Evolutionary conservation across 2,888 invertebrate species (phyloP).

Genomic region (Drosophila formosana): DNA sequence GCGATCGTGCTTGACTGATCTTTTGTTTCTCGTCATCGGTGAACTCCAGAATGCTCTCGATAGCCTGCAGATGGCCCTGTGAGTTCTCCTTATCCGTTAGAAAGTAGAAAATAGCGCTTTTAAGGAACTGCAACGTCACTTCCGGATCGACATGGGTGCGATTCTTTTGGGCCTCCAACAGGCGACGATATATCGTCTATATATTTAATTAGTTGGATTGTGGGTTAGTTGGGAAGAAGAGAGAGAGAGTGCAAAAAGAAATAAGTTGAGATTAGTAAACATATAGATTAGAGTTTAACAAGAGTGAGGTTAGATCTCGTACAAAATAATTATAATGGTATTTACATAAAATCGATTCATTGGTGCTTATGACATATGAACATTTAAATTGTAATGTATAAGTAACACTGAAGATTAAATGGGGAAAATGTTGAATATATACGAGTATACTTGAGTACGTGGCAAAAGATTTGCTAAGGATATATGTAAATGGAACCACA

Average conservation of each 20-base stretch:
- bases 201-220: slow-evolving; percentile 1
- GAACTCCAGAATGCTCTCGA: slow-evolving; percentile 96
- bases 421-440: slow-evolving; percentile 23
- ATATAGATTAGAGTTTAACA: slow-evolving; percentile 9
- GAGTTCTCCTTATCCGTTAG: slow-evolving; percentile 95
- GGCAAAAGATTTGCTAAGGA: slow-evolving; percentile 37
- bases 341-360: slow-evolving; percentile 60
- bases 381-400: slow-evolving; percentile 64
- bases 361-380: slow-evolving; percentile 73
- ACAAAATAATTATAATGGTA: slow-evolving; percentile 42
- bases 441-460: slow-evolving; percentile 3
- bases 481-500: slow-evolving; percentile 59
- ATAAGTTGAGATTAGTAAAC: slow-evolving; percentile 46
- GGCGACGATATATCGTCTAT: slow-evolving; percentile 94
- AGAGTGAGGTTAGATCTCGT: slow-evolving; percentile 49
- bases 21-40: slow-evolving; percentile 92
- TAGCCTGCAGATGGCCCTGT: slow-evolving; percentile 93
- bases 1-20: slow-evolving; percentile 89
- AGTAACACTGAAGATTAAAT: slow-evolving; percentile 49
- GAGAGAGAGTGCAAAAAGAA: slow-evolving; percentile 57
- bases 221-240: slow-evolving; percentile 17
- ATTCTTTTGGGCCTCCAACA: slow-evolving; percentile 91
- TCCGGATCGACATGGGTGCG: slow-evolving; percentile 94
- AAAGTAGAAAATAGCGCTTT: slow-evolving; percentile 97
- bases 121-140: slow-evolving; percentile 95